A percentile compares a stretch with the other conserved stretches of the same genome.
These are phyloP conservation scores for Panthera leo DNA, from an alignment of 2,113 vertebrate species.

Conservation along the genomic window DNA sequence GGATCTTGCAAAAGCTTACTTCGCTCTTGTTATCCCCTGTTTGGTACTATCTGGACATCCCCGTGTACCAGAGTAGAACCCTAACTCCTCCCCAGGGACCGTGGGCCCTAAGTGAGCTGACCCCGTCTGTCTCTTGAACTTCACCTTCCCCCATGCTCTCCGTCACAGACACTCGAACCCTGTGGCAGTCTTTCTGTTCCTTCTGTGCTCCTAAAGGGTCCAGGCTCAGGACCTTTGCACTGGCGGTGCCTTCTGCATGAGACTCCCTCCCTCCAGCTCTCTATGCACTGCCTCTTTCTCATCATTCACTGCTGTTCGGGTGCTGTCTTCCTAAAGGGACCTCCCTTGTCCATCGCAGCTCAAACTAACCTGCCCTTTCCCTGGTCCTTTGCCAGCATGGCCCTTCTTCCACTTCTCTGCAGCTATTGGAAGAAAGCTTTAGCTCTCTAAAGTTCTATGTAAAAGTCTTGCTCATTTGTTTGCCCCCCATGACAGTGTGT, in stretches of 20 bases:
- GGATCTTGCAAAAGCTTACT: background rate
- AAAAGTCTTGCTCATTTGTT: background rate
- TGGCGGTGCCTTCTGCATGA: background rate
- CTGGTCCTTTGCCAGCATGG: background rate
- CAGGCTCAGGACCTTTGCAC: background rate
- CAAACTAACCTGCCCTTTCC: too few relatives aligned
- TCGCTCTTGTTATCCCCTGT: background rate
- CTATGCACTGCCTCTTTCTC: background rate
- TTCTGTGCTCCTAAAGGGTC: background rate
- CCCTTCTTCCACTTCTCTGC: background rate
- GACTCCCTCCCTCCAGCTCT: background rate
- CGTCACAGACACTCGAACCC: rapidly evolving
- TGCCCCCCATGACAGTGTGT: rapidly evolving
- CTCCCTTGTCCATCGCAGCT: background rate
- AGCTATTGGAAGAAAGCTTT: background rate
- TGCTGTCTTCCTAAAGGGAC: background rate
- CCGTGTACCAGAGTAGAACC: background rate
- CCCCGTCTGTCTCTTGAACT: background rate
- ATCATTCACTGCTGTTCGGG: background rate
- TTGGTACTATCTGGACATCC: background rate
- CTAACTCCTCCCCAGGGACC: background rate
- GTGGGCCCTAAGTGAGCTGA: rapidly evolving
- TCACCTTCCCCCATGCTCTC: background rate
- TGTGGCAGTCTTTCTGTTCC: background rate
- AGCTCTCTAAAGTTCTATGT: background rate